Evolutionary conservation across 2,113 vertebrate species (phyloP).

Genomic region (Eretmodus cyanostictus): DNA sequence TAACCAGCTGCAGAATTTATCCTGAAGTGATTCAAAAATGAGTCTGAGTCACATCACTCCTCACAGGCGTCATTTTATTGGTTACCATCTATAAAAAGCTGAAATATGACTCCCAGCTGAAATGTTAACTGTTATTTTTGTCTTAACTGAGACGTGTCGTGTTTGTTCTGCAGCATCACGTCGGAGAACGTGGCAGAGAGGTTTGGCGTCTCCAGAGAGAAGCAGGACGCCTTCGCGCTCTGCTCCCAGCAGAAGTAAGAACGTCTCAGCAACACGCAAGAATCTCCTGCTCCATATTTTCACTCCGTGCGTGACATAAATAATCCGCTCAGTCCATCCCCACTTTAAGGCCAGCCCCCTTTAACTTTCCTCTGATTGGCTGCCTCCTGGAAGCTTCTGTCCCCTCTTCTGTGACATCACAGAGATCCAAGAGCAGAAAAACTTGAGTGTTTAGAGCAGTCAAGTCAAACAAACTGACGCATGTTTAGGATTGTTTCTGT

Average conservation of each 20-base stretch:
- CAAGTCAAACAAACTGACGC: background rate
- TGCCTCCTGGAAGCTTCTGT: background rate
- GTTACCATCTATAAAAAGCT: background rate
- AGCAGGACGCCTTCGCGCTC: conserved; percentile 85
- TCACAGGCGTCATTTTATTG: accelerated
- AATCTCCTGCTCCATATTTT: background rate
- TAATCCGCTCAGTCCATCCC: background rate
- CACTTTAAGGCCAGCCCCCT: background rate
- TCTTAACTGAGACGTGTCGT: background rate
- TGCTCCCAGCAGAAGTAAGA: conserved; percentile 83
- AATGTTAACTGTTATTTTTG: background rate
- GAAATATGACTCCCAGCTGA: background rate
- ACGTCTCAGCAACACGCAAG: accelerated
- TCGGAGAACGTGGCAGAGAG: conserved; percentile 90
- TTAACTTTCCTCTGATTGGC: background rate
- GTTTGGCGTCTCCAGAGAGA: conserved; percentile 81
- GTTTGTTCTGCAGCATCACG: conserved; percentile 75
- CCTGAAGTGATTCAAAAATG: background rate
- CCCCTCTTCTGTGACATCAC: background rate
- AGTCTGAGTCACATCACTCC: background rate
- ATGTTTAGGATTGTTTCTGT: too few species aligned
- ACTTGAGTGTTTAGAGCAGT: accelerated
- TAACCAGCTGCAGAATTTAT: background rate
- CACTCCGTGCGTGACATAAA: accelerated
- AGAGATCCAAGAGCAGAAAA: background rate